A percentile compares a stretch with the other conserved stretches of the same genome.
phyloP scores from a whole-genome alignment of 30 jellyfish, hydroid and myxozoan species.

The Pelagia noctiluca region DNA sequence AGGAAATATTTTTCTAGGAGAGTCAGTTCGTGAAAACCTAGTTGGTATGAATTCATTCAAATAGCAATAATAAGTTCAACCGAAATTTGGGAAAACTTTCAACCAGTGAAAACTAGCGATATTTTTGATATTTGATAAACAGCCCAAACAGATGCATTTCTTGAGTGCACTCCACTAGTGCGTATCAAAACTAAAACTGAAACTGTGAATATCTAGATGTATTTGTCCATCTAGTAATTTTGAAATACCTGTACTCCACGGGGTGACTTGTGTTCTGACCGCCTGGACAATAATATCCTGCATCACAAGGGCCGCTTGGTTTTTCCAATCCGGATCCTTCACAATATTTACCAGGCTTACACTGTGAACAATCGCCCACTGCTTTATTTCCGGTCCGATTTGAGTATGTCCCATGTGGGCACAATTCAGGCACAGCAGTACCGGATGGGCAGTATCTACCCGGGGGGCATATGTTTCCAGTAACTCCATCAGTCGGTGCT shows the following conservation, averaged over 20 bases:
- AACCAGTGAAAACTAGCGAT: not conserved
- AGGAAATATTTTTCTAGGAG: too few relatives aligned
- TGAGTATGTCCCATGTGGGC: slow-evolving; percentile 95
- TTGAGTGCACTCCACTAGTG: too few relatives aligned
- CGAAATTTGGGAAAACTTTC: not conserved
- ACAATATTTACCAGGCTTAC: slow-evolving; percentile 92
- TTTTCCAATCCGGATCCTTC: slow-evolving; percentile 74
- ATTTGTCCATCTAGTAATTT: too few relatives aligned
- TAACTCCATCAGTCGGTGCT: slow-evolving; percentile 88
- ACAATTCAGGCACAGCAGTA: slow-evolving; percentile 74
- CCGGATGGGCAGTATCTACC: slow-evolving; percentile 86
- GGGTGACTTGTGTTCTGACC: slow-evolving; percentile 92
- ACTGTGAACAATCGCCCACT: slow-evolving; percentile 72
- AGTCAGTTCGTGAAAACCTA: too few relatives aligned
- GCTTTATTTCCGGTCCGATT: slow-evolving; percentile 74
- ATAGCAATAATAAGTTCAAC: too few relatives aligned
- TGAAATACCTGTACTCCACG: slow-evolving; percentile 75
- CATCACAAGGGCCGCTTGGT: slow-evolving; percentile 89
- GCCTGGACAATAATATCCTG: slow-evolving; percentile 93
- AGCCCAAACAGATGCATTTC: too few relatives aligned
- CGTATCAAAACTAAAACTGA: too few relatives aligned
- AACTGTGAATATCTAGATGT: too few relatives aligned
- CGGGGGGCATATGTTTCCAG: slow-evolving; percentile 90
- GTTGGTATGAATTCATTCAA: too few relatives aligned
- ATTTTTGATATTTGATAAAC: too few relatives aligned